Evolutionary conservation across 2,888 invertebrate genomes (phyloP), one percentile per base, ranked within the genome.

Genomic region (Parnassius glacialis): DNA sequence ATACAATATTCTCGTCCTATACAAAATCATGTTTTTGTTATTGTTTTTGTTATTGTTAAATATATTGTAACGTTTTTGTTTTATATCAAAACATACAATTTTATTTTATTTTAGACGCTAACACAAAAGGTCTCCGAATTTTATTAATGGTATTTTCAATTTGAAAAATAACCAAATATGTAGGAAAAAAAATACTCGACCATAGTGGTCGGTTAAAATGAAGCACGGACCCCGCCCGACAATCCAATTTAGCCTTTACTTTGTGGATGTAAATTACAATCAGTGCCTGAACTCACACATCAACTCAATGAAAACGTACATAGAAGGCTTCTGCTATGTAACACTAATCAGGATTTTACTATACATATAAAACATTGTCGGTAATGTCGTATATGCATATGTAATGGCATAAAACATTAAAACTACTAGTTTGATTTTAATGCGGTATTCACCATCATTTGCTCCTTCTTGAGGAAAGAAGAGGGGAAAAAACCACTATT

Each of bases 241-340:
- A 78, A 81, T 81, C 79, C 81, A 81, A 83, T 83, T 83, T 82
- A 72, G 73, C 71, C 64, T 70, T 68, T 68, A 74, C 75, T 76
- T 76, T 76, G 75, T 74, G 72, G 69, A 70, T 71, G 73, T 71
- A 73, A 81, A 77, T 79, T 75, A 81, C 79, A 77, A 79, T 76
- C 79, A 73, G 67, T 68, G 67, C 65, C 66, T 66, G 62, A 62
- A 55, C 52, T 62, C 58, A 42, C 57, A 51, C 53, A 34, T 54
- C 59, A 50, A 61, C 58, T 44, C 58, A 52, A 54, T 57, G 62
- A 65, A 64, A 54, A 52, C 60, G 9, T 50, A 45, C 44, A 41
- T 10, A 13, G 48, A 13, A 10, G 12, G 10, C 10, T 2, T 48
- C 1, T 48, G 56, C 63, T 65, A 68, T 74, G 34, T 34, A 34